Evolutionary conservation across 2,113 vertebrate species (phyloP), one percentile per base, ranked within the genome.

Genomic region (Siniperca chuatsi): DNA sequence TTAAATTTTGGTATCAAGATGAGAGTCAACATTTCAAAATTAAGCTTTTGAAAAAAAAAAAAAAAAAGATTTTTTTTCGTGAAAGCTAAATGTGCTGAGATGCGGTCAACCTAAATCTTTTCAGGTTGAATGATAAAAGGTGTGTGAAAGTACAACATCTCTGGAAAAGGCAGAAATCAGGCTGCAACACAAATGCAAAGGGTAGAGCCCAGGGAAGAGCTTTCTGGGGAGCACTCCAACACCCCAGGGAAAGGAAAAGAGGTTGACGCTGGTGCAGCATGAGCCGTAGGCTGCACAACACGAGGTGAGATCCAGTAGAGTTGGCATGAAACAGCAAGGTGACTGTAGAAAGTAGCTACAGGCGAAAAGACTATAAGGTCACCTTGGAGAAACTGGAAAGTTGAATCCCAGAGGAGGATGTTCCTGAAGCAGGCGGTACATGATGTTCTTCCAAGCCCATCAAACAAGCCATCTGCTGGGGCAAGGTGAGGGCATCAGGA

Each of bases 381-480:
- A 85, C 65, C 61, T 79, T 86, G 52, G 35, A 90, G 76, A 77
- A 83, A 73, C 52, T 54, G 70, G 57, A 84, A 92, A 85, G 80
- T 68, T 78, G 65, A 82, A 54, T 88, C 87, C 84, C 89, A 18
- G 33, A 66, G 76, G 85, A 83, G 4, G 64, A 77, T 64, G 75
- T 33, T 82, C 64, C n/a, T 48, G 65, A 60, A 78, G 78, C 37
- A 72, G 75, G 21, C 6, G 1, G 75, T 40, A 50, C 77, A 75
- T n/a, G 13, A 66, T 90, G 81, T 91, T 86, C 82, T 85, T 79
- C 83, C 35, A 75, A 64, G 57, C 35, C 73, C 83, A 77, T 91
- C 89, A 86, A 86, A 81, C 52, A 68, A 54, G 33, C 46, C 79
- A 60, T 82, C 77, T 85, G 82, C 76, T 12, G 52, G 68, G 74